Evolutionary conservation across 1,140 invertebrate genomes (phyloP), one percentile per base, ranked within the genome.

Genomic region (Aphidius gifuensis): DNA sequence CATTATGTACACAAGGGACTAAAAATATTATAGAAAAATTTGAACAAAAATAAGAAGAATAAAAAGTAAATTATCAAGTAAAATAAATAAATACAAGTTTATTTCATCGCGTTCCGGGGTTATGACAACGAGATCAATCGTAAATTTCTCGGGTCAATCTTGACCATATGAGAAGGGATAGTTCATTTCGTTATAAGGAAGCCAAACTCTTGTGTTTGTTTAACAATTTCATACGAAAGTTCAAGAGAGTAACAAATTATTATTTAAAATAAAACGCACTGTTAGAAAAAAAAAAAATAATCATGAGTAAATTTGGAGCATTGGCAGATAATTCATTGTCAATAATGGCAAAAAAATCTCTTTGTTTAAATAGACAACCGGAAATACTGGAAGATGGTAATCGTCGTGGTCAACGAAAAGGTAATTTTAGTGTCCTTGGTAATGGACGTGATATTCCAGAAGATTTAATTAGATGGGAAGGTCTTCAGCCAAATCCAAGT

Each of bases 401-500:
- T 32, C 44, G 48, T 6, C 9, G 38, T 50, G 6, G 4, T 16
- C 9, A 11, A 32, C 38, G 21, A 44, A 38, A 38, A 16, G 47
- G 21, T 5, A 55, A 44, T 42, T 46, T 23, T 21, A 6, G n/a
- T 6, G 47, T 21, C 44, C 9, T 23, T 40, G 56, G 44, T 62
- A 55, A 61, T 55, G 43, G 11, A 53, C 9, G 3, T 1, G 40
- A 61, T 21, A 44, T 5, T 51, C 4, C 46, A 43, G 53, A 55
- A 3, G 40, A 62, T 61, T 38, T 45, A 53, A 58, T 64, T 7
- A 54, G n/a, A 40, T 60, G 55, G 46, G 42, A 57, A 7, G 44
- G 21, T 3, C 58, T 69, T 8, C 55, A 66, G 38, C 67, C 67
- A n/a, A 68, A 71, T 68, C 68, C 56, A 40, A 70, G 63, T 45